A percentile compares a stretch with the other conserved stretches of the same genome.
Conservation (phyloP, 2,113 vertebrate genomes). For the Brienomyrus longianalis region DNA sequence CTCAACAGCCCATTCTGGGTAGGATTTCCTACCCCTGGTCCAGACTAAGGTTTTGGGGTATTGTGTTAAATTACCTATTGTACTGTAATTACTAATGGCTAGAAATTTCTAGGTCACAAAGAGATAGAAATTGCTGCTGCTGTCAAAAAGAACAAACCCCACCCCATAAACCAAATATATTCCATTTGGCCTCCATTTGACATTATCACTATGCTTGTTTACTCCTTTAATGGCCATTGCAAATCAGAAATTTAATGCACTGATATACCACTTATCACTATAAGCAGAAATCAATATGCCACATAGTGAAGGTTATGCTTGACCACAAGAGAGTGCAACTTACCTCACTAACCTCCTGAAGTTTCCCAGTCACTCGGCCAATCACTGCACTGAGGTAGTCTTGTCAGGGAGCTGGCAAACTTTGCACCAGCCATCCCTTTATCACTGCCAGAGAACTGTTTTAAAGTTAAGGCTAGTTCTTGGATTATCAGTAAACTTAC, state of each 20-base stretch:
- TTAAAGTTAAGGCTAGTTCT: not conserved
- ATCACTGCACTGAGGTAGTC: not conserved
- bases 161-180: not conserved
- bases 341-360: not conserved
- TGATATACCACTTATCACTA: not conserved
- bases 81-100: not conserved
- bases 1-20: not conserved
- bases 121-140: not conserved
- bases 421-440: not conserved
- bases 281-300: not conserved
- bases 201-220: not conserved
- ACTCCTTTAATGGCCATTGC: not conserved
- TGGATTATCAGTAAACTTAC: not conserved
- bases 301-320: not conserved
- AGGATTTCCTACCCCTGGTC: not conserved
- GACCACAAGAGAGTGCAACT: not conserved
- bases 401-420: not conserved
- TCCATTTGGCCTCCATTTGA: not conserved
- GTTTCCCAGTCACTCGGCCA: not conserved
- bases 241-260: not conserved
- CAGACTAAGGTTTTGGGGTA: not conserved
- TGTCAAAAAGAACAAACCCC: not conserved
- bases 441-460: not conserved
- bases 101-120: not conserved
- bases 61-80: not conserved